These are phyloP conservation scores for Himalopsyche japonica DNA, from an alignment of 2,888 invertebrate species.

Conservation along the genomic window DNA sequence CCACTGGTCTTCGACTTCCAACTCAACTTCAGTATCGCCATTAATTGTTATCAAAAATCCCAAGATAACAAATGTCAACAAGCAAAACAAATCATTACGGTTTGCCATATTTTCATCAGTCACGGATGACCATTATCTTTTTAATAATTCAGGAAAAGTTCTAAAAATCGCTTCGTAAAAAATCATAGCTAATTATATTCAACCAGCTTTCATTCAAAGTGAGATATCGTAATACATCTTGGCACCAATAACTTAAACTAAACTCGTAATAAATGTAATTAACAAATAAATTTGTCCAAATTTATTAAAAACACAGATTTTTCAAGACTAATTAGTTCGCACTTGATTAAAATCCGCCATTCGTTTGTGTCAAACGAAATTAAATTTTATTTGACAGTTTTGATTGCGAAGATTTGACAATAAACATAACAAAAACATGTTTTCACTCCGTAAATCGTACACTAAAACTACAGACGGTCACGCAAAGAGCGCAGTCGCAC, in stretches of 20 bases:
- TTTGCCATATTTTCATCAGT: background rate
- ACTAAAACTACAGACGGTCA: background rate
- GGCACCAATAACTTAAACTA: too few relatives aligned
- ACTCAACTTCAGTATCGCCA: constrained; percentile 44
- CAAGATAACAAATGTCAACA: constrained; percentile 45
- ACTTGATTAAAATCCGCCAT: too few relatives aligned
- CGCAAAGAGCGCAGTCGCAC: background rate
- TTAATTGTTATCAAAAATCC: constrained; percentile 44
- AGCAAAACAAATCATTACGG: background rate
- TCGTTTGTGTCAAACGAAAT: background rate
- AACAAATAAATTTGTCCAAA: too few relatives aligned
- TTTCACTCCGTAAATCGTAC: background rate
- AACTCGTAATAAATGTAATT: too few relatives aligned
- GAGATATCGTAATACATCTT: too few relatives aligned
- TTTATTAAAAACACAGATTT: too few relatives aligned
- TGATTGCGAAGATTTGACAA: background rate
- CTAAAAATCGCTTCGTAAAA: background rate
- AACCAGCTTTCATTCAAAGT: too few relatives aligned
- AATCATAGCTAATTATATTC: background rate
- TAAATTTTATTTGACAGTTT: background rate
- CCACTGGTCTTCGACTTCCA: constrained; percentile 49
- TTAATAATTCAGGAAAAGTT: background rate
- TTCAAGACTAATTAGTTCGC: too few relatives aligned
- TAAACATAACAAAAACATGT: background rate
- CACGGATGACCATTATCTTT: background rate